These are phyloP conservation scores for Antennarius striatus DNA, from an alignment of 2,113 vertebrate species.

Conservation along the genomic window DNA sequence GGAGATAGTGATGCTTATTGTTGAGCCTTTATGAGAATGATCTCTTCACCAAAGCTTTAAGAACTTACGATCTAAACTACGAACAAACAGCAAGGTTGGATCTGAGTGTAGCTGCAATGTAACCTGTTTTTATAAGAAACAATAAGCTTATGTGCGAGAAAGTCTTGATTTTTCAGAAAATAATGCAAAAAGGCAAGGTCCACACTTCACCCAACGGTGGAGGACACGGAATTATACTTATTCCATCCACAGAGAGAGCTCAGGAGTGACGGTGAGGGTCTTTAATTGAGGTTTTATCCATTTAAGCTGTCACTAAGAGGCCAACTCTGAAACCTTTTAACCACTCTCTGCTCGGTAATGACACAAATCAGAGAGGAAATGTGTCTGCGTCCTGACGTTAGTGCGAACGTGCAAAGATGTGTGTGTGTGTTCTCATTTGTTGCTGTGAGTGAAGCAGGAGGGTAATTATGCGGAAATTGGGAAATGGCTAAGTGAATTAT, in stretches of 20 bases:
- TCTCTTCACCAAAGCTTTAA: background rate
- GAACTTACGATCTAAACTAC: background rate
- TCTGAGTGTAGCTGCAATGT: background rate
- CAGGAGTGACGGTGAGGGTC: conserved; percentile 52
- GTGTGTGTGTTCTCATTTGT: conserved; percentile 38
- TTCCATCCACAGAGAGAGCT: conserved; percentile 53
- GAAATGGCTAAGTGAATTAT: conserved; percentile 82
- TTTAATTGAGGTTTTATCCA: conserved; percentile 81
- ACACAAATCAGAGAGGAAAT: conserved; percentile 75
- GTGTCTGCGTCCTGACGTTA: conserved; percentile 54
- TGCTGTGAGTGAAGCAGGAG: conserved; percentile 50
- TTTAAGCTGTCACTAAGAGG: conserved; percentile 79
- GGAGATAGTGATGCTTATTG: conserved; percentile 30
- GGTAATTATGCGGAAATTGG: conserved; percentile 80
- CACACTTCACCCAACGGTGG: conserved; percentile 44
- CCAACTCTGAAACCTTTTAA: conserved; percentile 76
- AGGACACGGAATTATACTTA: conserved; percentile 56
- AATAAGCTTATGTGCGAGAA: conserved; percentile 15
- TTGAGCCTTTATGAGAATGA: conserved; percentile 18
- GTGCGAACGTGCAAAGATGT: conserved; percentile 41
- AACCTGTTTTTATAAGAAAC: conserved; percentile 25
- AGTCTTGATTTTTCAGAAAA: conserved; percentile 25
- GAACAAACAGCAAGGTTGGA: background rate
- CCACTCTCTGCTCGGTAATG: conserved; percentile 75
- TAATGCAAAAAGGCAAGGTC: conserved; percentile 9